Evolutionary conservation across 2,888 invertebrate species (phyloP), one percentile per base, ranked within the genome.

Genomic region (Aquatica leii): DNA sequence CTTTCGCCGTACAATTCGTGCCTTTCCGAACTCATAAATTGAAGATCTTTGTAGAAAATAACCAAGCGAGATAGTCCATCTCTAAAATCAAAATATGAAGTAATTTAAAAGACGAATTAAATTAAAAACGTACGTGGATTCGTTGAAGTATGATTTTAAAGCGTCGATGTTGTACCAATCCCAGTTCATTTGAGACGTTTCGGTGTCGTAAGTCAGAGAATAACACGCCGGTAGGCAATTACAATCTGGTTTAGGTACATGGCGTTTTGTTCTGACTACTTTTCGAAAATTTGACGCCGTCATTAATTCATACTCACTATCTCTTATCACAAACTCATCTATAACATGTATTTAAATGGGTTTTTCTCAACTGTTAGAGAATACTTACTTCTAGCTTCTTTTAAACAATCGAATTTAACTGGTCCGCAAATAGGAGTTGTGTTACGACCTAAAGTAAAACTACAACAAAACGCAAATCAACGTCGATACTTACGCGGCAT

Each of bases 151-250:
- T n/a, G n/a, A 14, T 17, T 6, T 14, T 15, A n/a, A n/a, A 56
- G 49, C 37, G 18, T 49, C 12, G 31, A 15, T 11, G 37, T 49
- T 43, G 24, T 40, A n/a, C 83, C 86, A 87, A 65, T 88, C 84
- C 71, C 86, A 89, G 66, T 87, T 84, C 0, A 88, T 87, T 71
- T 89, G 89, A 0, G 90, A 89, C 0, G 87, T 88, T 75, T 89
- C 89, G 0, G 88, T 87, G 68, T 89, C 87, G 69, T 89, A 90
- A 31, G 86, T 85, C 49, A 90, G 85, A 11, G 89, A 88, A 0
- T 87, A 86, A 75, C 90, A 90, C 0, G 88, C 82, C 46, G 86
- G 87, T 34, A 87, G 76, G 71, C 88, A 88, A 53, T 82, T 78
- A 74, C 87, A 88, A 6, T 82, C 76, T 49, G 41, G 41, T 43